Conservation (phyloP, 2,113 vertebrate species). For the Sterrhoptilus dennistouni region DNA sequence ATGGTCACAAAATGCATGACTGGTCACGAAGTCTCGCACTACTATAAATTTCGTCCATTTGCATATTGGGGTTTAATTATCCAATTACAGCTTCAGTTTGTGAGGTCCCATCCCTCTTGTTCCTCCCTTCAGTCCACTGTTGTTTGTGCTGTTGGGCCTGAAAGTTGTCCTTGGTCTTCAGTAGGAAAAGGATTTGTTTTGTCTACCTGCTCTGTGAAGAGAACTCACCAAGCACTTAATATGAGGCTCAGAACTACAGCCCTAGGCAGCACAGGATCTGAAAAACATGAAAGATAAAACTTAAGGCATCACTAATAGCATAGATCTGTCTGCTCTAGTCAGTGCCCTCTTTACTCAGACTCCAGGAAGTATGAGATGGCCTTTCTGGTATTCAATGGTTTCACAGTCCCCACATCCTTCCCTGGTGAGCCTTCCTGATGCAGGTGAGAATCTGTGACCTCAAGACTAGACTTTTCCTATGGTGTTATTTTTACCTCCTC, state of each 20-base stretch:
- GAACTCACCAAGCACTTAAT: not conserved
- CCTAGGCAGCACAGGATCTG: not conserved
- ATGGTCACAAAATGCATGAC: no score
- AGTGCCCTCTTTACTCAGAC: not conserved
- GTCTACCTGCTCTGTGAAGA: no score
- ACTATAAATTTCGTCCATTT: no score
- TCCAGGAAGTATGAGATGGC: not conserved
- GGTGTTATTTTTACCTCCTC: not conserved
- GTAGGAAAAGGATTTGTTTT: no score
- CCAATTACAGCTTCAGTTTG: no score
- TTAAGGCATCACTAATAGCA: not conserved
- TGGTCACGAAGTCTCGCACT: no score
- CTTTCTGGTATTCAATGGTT: not conserved
- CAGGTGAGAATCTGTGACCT: not conserved
- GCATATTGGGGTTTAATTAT: no score
- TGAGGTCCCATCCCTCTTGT: no score
- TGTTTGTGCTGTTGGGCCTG: no score
- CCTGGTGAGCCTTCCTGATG: not conserved
- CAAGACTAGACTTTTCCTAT: not conserved
- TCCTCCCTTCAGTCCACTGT: no score
- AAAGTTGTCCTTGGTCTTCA: no score
- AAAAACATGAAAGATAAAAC: not conserved
- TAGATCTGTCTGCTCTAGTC: not conserved
- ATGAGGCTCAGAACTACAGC: not conserved
- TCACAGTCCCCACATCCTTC: not conserved